Evolutionary conservation across 2,888 invertebrate species (phyloP).

Genomic region (Poecilus cupreus): DNA sequence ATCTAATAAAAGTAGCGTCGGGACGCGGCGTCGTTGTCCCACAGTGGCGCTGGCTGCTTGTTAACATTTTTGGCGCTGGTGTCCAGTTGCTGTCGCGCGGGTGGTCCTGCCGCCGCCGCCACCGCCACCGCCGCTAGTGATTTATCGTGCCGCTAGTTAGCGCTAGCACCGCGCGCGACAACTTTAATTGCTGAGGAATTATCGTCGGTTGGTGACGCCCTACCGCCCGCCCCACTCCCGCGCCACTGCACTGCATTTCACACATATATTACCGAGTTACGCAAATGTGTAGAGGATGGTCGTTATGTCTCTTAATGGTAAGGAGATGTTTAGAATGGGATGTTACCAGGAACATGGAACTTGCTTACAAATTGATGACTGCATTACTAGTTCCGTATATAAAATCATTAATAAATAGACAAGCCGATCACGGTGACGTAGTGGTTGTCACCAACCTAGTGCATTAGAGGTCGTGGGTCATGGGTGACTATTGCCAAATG

Average conservation of each 20-base stretch:
- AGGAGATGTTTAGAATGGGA: neutral
- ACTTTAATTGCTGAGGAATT: constrained; percentile 66
- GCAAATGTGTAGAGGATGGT: neutral
- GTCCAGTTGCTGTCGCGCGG: constrained; percentile 71
- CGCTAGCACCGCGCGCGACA: constrained; percentile 65
- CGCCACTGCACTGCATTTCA: neutral
- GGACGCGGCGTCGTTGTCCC: constrained; percentile 62
- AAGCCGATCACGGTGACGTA: no score
- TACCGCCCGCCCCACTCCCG: neutral
- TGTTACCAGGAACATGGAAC: no score
- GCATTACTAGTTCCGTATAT: neutral
- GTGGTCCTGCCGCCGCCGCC: constrained; percentile 67
- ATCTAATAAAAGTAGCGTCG: no score
- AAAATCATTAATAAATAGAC: neutral
- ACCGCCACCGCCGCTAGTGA: constrained; percentile 64
- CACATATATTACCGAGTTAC: constrained; percentile 26
- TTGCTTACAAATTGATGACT: no score
- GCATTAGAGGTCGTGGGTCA: no score
- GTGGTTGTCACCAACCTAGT: no score
- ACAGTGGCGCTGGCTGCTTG: constrained; percentile 72
- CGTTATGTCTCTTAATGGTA: neutral
- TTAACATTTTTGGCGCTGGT: constrained; percentile 74
- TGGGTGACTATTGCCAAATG: no score
- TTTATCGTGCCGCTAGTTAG: constrained; percentile 71
- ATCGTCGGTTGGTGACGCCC: constrained; percentile 60